Base-by-base conservation (phyloP, 1,140 invertebrate genomes). In the Chironomus tepperi region DNA sequence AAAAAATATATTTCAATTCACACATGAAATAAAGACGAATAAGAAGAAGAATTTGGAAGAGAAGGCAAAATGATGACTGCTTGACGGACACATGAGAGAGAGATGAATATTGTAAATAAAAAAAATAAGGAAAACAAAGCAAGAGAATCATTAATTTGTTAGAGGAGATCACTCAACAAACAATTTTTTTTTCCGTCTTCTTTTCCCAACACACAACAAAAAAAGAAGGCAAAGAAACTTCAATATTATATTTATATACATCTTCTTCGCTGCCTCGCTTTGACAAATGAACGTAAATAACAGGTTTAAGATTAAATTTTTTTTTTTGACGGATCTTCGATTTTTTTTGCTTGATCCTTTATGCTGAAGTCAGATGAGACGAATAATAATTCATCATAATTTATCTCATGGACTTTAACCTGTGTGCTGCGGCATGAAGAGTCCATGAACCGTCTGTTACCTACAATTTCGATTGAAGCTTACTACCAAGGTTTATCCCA, bases 251-350 rank as follows among this genome's bases (percentile, higher is more conserved):
- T 34, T 34, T 34, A 34, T 34, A 5, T 34, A 34, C 24, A 34
- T 34, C 24, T 34, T 34, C 24, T 34, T 34, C 24, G 12, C 47
- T 57, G 12, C 9, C 43, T 57, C n/a, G 47, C 47, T 57, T 34
- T 57, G 47, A 57, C 47, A 57, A 57, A 57, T 57, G 47, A 57
- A 57, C 47, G 47, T 57, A 57, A 57, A 57, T 57, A 57, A 57
- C 47, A 57, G 47, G 47, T 57, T 57, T 57, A 57, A 57, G 47
- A 34, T 34, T 34, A 34, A 34, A 57, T n/a, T 12, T 57, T 57
- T 57, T n/a, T n/a, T 3, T 57, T 57, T 57, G 47, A 57, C 47
- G 47, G 47, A 57, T 57, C 47, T 57, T 57, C 47, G 47, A 57
- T 57, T 57, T 47, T 47, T 47, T n/a, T 57, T 12, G n/a, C 47